Conservation (phyloP, 1,140 invertebrate species). For the Trachelipus rathkii region DNA sequence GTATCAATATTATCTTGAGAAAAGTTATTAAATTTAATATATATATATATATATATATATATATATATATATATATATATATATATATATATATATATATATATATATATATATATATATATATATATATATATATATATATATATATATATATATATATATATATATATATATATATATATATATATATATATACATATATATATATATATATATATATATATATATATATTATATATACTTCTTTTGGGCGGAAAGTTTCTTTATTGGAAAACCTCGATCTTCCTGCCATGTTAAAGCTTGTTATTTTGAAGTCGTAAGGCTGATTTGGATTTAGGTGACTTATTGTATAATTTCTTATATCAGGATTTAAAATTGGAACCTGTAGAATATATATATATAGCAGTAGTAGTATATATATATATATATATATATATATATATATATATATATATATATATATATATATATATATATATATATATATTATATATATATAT, state of each 20-base stretch:
- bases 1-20: too few species aligned
- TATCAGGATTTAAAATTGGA: constrained; percentile 65
- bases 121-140: too few species aligned
- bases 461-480: not conserved
- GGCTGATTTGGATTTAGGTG: constrained; percentile 72
- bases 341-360: constrained; percentile 64
- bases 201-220: too few species aligned
- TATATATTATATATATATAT: constrained; percentile 1
- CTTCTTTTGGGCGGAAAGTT: constrained; percentile 61
- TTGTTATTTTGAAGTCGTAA: constrained; percentile 87
- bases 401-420: not conserved
- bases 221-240: not conserved
- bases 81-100: too few species aligned
- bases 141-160: too few species aligned
- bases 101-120: too few species aligned
- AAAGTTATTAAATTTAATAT: too few species aligned
- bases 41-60: too few species aligned
- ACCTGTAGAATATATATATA: constrained; percentile 30
- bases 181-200: too few species aligned
- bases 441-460: not conserved
- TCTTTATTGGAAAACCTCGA: constrained; percentile 80
- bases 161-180: too few species aligned
- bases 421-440: not conserved
- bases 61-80: too few species aligned
- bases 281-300: constrained; percentile 78